Conservation (phyloP, 2,113 vertebrate species). For the Illadopsis cleaveri region DNA sequence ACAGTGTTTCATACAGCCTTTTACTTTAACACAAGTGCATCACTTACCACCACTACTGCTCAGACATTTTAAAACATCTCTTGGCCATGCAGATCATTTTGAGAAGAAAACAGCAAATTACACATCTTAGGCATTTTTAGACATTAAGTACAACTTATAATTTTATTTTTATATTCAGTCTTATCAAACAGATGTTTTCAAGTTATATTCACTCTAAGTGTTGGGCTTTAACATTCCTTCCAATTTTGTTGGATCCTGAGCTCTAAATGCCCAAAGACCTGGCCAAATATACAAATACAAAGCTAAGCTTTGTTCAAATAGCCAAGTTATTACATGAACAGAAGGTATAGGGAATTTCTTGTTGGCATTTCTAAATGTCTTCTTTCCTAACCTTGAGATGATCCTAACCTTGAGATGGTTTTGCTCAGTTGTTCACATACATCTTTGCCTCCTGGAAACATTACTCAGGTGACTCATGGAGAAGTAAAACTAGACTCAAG, state of each 20-base stretch:
- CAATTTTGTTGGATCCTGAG: conserved; percentile 35
- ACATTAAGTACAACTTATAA: conserved; percentile 31
- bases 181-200: conserved; percentile 23
- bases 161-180: conserved; percentile 39
- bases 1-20: conserved; percentile 78
- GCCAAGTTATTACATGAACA: conserved; percentile 31
- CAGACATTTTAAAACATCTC: conserved; percentile 70
- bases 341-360: conserved; percentile 21
- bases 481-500: conserved; percentile 39
- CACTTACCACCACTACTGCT: conserved; percentile 74
- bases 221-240: conserved; percentile 61
- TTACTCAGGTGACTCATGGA: conserved; percentile 31
- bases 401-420: conserved; percentile 8
- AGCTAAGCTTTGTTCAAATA: conserved; percentile 41
- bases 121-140: conserved; percentile 58
- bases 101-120: conserved; percentile 61
- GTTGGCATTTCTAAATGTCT: background rate
- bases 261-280: conserved; percentile 31
- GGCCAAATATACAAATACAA: conserved; percentile 41
- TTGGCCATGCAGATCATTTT: conserved; percentile 70
- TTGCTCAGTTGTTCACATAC: background rate
- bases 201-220: background rate
- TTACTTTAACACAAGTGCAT: conserved; percentile 69
- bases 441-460: conserved; percentile 53
- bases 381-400: conserved; percentile 33